These are phyloP conservation scores for Metopolophium dirhodum DNA, from an alignment of 1,140 invertebrate species.

Conservation along the genomic window DNA sequence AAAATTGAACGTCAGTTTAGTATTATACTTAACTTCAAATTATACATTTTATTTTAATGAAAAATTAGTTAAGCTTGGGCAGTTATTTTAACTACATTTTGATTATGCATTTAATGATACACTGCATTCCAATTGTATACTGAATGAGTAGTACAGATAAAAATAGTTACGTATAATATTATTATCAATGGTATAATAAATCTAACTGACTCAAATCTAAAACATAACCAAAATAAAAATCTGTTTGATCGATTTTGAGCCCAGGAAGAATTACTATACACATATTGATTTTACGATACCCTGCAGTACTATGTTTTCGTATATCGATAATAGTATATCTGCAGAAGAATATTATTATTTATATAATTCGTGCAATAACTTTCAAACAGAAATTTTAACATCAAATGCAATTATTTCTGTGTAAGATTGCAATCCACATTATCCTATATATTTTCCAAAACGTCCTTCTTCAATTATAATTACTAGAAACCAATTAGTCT, in stretches of 20 bases:
- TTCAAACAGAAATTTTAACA: neutral
- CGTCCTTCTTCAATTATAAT: neutral
- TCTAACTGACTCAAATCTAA: neutral
- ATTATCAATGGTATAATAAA: neutral
- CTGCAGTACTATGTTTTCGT: too few species aligned
- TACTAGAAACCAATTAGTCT: neutral
- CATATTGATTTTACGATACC: neutral
- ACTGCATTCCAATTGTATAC: too few species aligned
- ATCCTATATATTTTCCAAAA: neutral
- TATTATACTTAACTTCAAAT: too few species aligned
- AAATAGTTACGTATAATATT: neutral
- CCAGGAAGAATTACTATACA: neutral
- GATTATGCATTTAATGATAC: too few species aligned
- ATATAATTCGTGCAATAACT: neutral
- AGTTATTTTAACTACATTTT: too few species aligned
- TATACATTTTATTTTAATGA: too few species aligned
- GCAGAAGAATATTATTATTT: neutral
- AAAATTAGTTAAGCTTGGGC: too few species aligned
- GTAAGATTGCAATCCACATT: neutral
- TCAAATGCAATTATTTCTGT: neutral
- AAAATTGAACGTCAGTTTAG: too few species aligned
- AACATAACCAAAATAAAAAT: neutral
- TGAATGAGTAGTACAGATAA: neutral
- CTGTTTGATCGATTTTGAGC: neutral
- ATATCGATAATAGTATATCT: neutral